Base-by-base conservation (phyloP, 2,113 vertebrate species). In the Pipra filicauda region DNA sequence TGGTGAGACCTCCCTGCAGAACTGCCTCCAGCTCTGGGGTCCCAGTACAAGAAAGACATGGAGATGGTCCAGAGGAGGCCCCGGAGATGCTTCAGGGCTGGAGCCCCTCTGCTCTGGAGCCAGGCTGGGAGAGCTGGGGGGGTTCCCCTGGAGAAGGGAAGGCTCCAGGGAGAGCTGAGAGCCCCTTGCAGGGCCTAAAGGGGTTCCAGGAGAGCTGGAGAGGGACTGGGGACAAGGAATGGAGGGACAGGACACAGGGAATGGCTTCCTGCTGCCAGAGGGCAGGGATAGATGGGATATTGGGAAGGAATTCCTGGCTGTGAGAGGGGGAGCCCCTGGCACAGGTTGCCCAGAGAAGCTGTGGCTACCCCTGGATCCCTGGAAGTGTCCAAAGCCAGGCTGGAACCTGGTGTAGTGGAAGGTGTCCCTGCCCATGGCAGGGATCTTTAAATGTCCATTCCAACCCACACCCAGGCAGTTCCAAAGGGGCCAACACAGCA, bases 111-210 rank as follows among this genome's bases (percentile, higher is more conserved):
- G 15, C 51, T 52, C 51, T 52, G 51, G 51, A 51, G 26, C 8
- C 51, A 52, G 51, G 51, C 51, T 37, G 51, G 30, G 1, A 51
- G 43, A 73, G 59, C 59, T 73, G 76, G 31, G 35, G 15, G 6
- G 33, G 31, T 0, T 80, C 76, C 11, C 33, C 77, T n/a, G 61
- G 22, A 67, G 33, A 39, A 3, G 37, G 52, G 33, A 75, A 61
- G 59, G 61, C 1, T 61, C 39, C 54, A 59, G 27, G 28, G 8
- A 82, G 19, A 59, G 4, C 44, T 89, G 37, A 67, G 70, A 82
- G 33, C 61, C 15, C 46, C 15, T 37, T 0, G 0, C 52, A 66
- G 31, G 0, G 27, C 18, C 59, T 6, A 0, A 52, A 33, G 51
- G 31, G 5, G 37, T 33, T 67, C 23, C 61, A 74, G 54, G 28